Base-by-base conservation (phyloP, 2,888 invertebrate genomes). In the Melanostoma mellinum region DNA sequence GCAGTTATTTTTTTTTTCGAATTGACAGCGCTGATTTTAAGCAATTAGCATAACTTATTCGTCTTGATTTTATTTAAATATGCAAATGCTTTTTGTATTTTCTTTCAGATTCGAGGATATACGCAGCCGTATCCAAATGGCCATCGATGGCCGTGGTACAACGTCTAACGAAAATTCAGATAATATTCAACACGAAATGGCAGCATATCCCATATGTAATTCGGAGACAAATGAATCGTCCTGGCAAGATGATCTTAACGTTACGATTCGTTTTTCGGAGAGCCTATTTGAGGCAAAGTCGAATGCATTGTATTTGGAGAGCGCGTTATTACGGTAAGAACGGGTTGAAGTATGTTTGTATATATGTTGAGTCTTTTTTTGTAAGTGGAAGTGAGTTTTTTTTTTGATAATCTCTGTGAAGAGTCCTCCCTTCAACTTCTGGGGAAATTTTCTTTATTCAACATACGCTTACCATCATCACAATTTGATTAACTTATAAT, bases 181-280 rank as follows among this genome's bases (percentile, higher is more conserved):
- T 20, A 86, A 87, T 63, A 87, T 89, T 0, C 78, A 87, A 9
- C 89, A 90, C 76, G 90, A 90, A 84, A 90, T 89, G 88, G 90
- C 91, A 10, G 91, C 90, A 10, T 91, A 90, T 87, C 91, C 91
- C 30, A 87, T 89, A 6, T 91, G 91, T 75, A 90, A 88, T 82
- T 88, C 88, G 3, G 89, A 89, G 56, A 89, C 89, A 6, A 89
- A 88, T 69, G 88, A 87, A 8, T 86, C 87, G 0, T 87, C 89
- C 2, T 91, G 91, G 91, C 86, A 89, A 68, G 88, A 88, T 38
- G 89, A 89, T 69, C 88, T 86, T 71, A 91, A 91, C 78, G 87
- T 91, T 2, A 90, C 91, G 2, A 88, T 91, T 6, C 87, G 88
- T 40, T 91, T 91, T 60, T 88, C 90, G n/a, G 87, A 88, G 73